phyloP scores from a whole-genome alignment of 2,888 invertebrate species.

The Brachycybe producta region DNA sequence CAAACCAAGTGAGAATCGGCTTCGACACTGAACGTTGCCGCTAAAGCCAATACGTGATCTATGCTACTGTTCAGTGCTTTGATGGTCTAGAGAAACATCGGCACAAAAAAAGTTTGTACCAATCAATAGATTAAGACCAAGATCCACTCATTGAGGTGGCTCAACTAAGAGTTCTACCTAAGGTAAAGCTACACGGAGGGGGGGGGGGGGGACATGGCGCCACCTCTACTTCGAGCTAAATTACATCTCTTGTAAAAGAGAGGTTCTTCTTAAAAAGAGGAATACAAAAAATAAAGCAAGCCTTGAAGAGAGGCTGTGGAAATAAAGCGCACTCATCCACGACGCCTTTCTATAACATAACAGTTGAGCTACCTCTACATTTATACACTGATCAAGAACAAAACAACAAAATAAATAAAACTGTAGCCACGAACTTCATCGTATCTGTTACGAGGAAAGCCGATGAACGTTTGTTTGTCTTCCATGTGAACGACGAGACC shows the following conservation, averaged over 20 bases:
- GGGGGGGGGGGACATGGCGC: too few species aligned
- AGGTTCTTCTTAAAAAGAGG: too few species aligned
- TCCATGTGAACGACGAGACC: conserved; percentile 71
- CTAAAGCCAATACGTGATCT: conserved; percentile 70
- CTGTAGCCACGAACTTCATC: conserved; percentile 30
- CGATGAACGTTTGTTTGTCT: conserved; percentile 59
- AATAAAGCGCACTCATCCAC: too few species aligned
- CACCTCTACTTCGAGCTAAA: too few species aligned
- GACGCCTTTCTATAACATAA: too few species aligned
- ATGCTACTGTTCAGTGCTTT: conserved; percentile 60
- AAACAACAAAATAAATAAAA: conserved; percentile 6
- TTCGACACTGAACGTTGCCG: conserved; percentile 59
- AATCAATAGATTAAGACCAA: neutral
- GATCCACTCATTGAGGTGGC: neutral
- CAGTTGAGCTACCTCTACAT: too few species aligned
- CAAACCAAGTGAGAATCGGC: conserved; percentile 81
- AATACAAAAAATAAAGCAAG: too few species aligned
- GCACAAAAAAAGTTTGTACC: neutral
- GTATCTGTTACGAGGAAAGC: conserved; percentile 58
- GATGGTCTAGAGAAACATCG: conserved; percentile 41
- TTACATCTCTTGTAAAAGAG: too few species aligned
- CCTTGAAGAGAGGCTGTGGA: too few species aligned
- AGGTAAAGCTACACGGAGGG: too few species aligned
- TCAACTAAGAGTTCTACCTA: too few species aligned
- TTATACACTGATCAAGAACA: conserved; percentile 21